Evolutionary conservation across 2,113 vertebrate genomes (phyloP).

Genomic region (Lanius ludovicianus): DNA sequence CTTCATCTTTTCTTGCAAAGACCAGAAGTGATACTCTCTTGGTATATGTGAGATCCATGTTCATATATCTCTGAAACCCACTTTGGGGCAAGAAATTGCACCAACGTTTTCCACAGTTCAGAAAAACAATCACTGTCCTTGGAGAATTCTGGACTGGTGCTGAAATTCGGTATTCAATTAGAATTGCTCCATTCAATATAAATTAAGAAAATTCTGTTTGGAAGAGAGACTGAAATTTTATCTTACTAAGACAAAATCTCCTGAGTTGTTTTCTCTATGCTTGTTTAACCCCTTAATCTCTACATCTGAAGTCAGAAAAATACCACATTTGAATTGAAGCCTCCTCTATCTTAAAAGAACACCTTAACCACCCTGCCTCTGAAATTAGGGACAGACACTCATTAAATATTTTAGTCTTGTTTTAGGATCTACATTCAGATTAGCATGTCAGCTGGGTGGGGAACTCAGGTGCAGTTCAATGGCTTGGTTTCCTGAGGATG

Average conservation of each 20-base stretch:
- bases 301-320: background rate
- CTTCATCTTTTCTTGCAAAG: slow-evolving; percentile 7
- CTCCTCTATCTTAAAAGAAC: background rate
- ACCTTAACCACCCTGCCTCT: background rate
- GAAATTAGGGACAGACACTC: background rate
- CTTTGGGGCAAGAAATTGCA: background rate
- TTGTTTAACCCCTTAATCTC: background rate
- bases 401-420: background rate
- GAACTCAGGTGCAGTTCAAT: background rate
- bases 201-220: background rate
- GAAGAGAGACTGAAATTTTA: background rate
- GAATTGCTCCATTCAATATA: background rate
- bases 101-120: background rate
- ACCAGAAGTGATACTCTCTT: background rate
- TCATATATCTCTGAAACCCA: background rate
- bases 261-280: background rate
- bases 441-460: background rate
- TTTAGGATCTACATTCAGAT: background rate
- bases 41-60: background rate
- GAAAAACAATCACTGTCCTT: background rate
- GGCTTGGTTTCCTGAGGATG: background rate
- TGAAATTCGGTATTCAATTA: background rate
- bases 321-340: background rate
- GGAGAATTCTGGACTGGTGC: background rate
- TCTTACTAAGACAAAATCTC: background rate